A percentile compares a stretch with the other conserved stretches of the same genome.
These are phyloP conservation scores for Tethea ocularis DNA, from an alignment of 2,888 invertebrate species.

Conservation along the genomic window DNA sequence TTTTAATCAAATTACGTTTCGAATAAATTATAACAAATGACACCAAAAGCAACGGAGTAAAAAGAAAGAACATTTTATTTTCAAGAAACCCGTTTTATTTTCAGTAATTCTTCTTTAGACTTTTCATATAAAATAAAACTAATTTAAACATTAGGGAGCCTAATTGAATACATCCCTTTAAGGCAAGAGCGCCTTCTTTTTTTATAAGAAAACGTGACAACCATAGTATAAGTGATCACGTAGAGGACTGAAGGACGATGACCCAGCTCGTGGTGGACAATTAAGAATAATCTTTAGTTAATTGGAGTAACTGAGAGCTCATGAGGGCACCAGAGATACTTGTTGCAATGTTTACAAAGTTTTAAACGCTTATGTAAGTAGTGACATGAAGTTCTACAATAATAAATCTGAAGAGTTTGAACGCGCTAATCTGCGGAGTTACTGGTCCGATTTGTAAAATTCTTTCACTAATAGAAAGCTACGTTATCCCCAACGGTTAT, in stretches of 20 bases:
- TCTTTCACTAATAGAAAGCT: too few species aligned
- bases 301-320: conserved; percentile 42
- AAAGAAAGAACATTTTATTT: too few species aligned
- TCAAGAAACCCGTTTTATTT: too few species aligned
- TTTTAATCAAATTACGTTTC: too few species aligned
- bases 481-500: too few species aligned
- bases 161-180: conserved; percentile 4
- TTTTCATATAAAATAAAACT: neutral
- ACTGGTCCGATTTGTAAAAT: too few species aligned
- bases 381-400: neutral
- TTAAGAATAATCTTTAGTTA: conserved; percentile 59
- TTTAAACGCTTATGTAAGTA: neutral
- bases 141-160: neutral
- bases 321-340: conserved; percentile 9
- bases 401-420: too few species aligned
- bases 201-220: conserved; percentile 9
- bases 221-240: conserved; percentile 22
- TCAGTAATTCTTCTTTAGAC: too few species aligned
- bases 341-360: neutral
- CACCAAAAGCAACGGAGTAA: too few species aligned
- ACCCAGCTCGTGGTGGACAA: conserved; percentile 43
- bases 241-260: conserved; percentile 33
- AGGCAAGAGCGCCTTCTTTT: neutral
- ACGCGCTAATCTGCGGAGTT: too few species aligned
- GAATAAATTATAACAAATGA: neutral